phyloP scores from a whole-genome alignment of 2,113 vertebrate genomes.

The Synodontis membranacea region DNA sequence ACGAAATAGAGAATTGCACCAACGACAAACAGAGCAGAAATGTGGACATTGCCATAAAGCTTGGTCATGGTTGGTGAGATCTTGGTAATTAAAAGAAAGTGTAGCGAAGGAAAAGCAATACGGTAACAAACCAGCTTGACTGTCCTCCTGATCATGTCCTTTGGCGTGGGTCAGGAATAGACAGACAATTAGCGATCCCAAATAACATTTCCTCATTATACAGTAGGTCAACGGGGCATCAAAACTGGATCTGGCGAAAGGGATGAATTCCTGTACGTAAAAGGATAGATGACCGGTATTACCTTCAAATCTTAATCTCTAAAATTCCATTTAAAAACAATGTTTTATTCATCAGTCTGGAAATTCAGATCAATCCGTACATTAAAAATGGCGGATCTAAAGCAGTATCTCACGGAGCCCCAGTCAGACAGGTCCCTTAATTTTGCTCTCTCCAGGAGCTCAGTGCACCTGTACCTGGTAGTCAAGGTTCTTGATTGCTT shows the following conservation, averaged over 20 bases:
- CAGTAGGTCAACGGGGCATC: not conserved
- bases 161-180: constrained; percentile 30
- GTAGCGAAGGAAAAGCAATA: not conserved
- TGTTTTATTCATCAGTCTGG: not conserved
- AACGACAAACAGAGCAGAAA: not conserved
- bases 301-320: not conserved
- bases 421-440: not conserved
- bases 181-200: constrained; percentile 35
- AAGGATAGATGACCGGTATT: not conserved
- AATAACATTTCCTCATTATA: constrained; percentile 51
- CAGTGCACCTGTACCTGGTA: constrained; percentile 1
- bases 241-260: not conserved
- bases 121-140: constrained; percentile 55
- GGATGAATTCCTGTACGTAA: constrained; percentile 1
- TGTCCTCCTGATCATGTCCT: constrained; percentile 46
- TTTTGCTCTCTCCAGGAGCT: not conserved
- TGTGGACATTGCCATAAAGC: not conserved
- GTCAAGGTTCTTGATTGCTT: not conserved
- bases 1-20: not conserved
- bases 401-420: not conserved
- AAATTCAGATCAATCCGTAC: not conserved
- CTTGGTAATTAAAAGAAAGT: not conserved
- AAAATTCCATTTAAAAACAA: not conserved
- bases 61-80: not conserved
- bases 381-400: not conserved